phyloP scores from a whole-genome alignment of 2,113 vertebrate genomes.

The Gnathonemus longibarbis region DNA sequence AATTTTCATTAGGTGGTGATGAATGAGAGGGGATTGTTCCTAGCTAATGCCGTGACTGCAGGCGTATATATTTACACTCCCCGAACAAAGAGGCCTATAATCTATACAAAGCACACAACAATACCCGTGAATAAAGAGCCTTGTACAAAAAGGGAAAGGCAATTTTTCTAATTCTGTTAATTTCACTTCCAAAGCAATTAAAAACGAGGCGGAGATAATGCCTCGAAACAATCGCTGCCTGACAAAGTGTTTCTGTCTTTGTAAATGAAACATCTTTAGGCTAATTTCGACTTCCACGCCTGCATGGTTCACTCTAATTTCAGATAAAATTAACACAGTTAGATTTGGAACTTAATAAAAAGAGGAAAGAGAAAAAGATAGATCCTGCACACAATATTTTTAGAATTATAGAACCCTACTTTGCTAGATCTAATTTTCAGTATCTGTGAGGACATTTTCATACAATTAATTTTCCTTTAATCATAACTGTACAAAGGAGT shows the following conservation, averaged over 20 bases:
- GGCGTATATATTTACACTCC: constrained; percentile 79
- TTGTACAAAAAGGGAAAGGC: constrained; percentile 75
- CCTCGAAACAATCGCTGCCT: constrained; percentile 74
- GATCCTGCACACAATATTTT: constrained; percentile 67
- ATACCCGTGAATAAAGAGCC: constrained; percentile 83
- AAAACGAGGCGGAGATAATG: constrained; percentile 80
- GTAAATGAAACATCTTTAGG: constrained; percentile 83
- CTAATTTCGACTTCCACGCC: constrained; percentile 76
- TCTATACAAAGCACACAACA: constrained; percentile 83
- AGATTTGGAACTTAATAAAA: constrained; percentile 66
- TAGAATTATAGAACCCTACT: constrained; percentile 56
- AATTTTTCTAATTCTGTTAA: constrained; percentile 95
- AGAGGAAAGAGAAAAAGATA: constrained; percentile 48
- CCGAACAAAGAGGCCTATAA: constrained; percentile 86
- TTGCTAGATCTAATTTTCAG: constrained; percentile 66
- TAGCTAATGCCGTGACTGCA: constrained; percentile 72
- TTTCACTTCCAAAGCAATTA: constrained; percentile 98
- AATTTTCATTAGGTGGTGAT: constrained; percentile 57
- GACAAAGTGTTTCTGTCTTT: constrained; percentile 82
- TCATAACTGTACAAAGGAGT: constrained; percentile 73
- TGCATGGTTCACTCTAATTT: constrained; percentile 63
- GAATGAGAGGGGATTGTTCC: constrained; percentile 55
- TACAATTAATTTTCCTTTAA: constrained; percentile 79
- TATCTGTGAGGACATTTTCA: constrained; percentile 73
- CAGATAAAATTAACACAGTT: constrained; percentile 84